Percentiles rank a stretch among this genome's conserved stretches.
Conservation (phyloP, 23 tunicate genomes). For the Halocynthia aurantium region DNA sequence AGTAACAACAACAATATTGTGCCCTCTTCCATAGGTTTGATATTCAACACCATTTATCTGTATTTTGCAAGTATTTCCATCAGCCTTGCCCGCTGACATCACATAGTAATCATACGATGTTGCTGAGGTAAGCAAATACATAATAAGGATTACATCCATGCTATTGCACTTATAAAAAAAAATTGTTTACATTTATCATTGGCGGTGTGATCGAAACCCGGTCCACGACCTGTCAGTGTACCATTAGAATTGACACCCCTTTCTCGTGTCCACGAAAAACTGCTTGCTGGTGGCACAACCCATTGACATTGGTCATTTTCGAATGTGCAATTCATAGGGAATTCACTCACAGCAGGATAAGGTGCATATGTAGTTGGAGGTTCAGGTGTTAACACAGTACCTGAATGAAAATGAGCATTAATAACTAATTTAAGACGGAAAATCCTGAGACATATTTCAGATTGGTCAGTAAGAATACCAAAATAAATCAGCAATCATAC, state of each 20-base stretch:
- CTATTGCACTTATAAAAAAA: neutral
- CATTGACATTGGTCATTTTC: slow-evolving; percentile 70
- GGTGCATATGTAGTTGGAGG: slow-evolving; percentile 53
- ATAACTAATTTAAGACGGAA: too few species aligned
- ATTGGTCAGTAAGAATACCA: too few species aligned
- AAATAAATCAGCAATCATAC: too few species aligned
- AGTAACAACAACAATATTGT: slow-evolving; percentile 68
- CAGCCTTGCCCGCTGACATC: slow-evolving; percentile 81
- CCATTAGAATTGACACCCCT: slow-evolving; percentile 60
- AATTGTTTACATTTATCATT: slow-evolving; percentile 34
- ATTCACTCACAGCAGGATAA: slow-evolving; percentile 44
- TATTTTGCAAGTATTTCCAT: slow-evolving; percentile 60
- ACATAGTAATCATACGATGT: slow-evolving; percentile 14
- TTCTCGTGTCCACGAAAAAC: slow-evolving; percentile 45
- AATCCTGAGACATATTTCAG: too few species aligned
- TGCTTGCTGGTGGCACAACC: slow-evolving; percentile 14
- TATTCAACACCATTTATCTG: slow-evolving; percentile 57
- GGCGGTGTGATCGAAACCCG: slow-evolving; percentile 62
- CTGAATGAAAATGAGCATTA: slow-evolving; percentile 16
- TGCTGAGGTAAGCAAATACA: slow-evolving; percentile 10
- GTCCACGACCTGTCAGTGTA: slow-evolving; percentile 34
- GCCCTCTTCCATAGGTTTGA: slow-evolving; percentile 49
- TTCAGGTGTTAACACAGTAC: slow-evolving; percentile 52
- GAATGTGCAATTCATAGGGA: slow-evolving; percentile 71
- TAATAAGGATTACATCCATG: neutral